These are phyloP conservation scores for Pholis gunnellus DNA, from an alignment of 2,113 vertebrate species.

Conservation along the genomic window DNA sequence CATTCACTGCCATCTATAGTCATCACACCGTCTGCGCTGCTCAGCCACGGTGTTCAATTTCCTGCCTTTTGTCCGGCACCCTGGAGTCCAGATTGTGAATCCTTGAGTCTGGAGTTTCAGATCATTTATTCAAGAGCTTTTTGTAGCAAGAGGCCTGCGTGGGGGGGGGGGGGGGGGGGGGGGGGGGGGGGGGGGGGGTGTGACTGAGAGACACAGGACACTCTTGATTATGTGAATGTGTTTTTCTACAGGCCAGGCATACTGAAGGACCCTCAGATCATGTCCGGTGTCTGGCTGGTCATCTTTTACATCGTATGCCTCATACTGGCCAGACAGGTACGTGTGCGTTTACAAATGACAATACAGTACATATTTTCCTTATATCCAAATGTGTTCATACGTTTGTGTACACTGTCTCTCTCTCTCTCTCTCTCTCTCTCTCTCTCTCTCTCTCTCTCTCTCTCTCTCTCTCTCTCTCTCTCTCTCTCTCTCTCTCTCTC, in stretches of 20 bases:
- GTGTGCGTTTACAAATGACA: slow-evolving; percentile 1
- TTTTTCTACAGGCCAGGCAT: slow-evolving; percentile 84
- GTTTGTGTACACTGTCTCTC: neutral
- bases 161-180: no score
- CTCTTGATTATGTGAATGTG: slow-evolving; percentile 31
- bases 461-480: no score
- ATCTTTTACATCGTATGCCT: slow-evolving; percentile 89
- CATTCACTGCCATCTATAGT: neutral
- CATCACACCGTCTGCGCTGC: neutral
- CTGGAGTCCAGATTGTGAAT: slow-evolving; percentile 49
- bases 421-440: no score
- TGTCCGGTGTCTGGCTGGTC: slow-evolving; percentile 89
- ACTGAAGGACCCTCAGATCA: slow-evolving; percentile 90
- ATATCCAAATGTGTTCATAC: neutral
- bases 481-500: no score
- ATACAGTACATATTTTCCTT: neutral
- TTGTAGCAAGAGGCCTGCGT: neutral
- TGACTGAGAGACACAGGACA: slow-evolving; percentile 26
- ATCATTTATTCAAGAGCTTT: slow-evolving; percentile 63
- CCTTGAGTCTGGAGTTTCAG: slow-evolving; percentile 50
- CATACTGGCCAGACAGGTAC: slow-evolving; percentile 89
- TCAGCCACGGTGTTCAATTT: slow-evolving; percentile 37
- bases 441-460: no score
- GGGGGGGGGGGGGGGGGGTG: neutral
- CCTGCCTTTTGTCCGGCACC: slow-evolving; percentile 36